Evolutionary conservation across 2,113 vertebrate species (phyloP).

Genomic region (Campylomormyrus tamandua): DNA sequence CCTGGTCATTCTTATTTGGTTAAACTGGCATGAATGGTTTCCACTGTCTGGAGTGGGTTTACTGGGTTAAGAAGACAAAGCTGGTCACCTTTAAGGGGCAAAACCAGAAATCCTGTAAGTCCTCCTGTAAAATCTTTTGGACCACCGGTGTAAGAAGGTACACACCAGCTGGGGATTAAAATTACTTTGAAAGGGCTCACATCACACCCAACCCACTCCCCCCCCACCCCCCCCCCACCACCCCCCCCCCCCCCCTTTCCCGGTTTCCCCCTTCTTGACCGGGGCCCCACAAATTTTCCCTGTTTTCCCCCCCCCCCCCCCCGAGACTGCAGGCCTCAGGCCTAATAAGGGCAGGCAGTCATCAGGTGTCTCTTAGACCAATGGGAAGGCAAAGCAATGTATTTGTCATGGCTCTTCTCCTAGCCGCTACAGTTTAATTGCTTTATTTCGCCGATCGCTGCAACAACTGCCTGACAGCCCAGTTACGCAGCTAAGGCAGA

Average conservation of each 20-base stretch:
- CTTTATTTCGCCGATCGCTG: slow-evolving; percentile 27
- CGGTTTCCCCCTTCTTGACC: too few species aligned
- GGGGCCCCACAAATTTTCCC: too few species aligned
- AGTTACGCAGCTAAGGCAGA: slow-evolving; percentile 27
- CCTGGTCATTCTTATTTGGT: neutral
- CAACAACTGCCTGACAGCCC: slow-evolving; percentile 30
- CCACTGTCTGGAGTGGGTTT: neutral
- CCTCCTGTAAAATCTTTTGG: neutral
- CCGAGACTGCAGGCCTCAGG: neutral
- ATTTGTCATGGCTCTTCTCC: slow-evolving; percentile 22
- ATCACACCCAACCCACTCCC: neutral
- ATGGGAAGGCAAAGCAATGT: slow-evolving; percentile 17
- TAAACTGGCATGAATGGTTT: neutral
- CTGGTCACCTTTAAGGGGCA: neutral
- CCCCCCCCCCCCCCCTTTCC: too few species aligned
- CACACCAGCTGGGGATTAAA: neutral
- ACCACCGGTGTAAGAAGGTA: neutral
- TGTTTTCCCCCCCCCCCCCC: too few species aligned
- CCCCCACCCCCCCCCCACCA: too few species aligned
- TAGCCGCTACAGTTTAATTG: slow-evolving; percentile 34
- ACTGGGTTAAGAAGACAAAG: neutral
- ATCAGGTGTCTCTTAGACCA: neutral
- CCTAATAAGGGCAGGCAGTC: neutral
- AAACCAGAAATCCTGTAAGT: neutral
- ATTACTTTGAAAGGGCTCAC: neutral